Conservation (phyloP, 2,113 vertebrate species). For the Indri indri region DNA sequence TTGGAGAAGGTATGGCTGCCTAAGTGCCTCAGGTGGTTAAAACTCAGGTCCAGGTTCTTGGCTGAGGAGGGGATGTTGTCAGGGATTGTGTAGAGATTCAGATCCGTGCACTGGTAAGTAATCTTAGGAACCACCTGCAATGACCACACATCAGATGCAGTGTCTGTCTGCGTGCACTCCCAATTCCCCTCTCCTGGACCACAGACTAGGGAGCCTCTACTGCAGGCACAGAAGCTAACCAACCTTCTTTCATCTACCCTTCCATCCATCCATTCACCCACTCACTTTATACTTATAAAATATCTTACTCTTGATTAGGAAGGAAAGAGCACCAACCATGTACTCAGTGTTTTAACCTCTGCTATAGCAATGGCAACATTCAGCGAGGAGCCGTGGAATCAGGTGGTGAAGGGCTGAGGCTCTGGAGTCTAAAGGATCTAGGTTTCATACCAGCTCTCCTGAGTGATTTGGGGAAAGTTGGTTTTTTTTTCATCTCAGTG, state of each 20-base stretch:
- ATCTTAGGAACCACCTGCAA: constrained; percentile 81
- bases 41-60: constrained; percentile 85
- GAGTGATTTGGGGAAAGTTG: neutral
- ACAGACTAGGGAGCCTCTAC: neutral
- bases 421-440: neutral
- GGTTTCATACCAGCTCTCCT: neutral
- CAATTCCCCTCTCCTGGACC: neutral
- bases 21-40: constrained; percentile 80
- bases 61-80: constrained; percentile 76
- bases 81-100: constrained; percentile 76
- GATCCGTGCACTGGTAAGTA: constrained; percentile 79
- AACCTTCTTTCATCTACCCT: neutral
- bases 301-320: neutral
- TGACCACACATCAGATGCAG: constrained; percentile 41
- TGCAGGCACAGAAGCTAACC: neutral
- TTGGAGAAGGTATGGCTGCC: constrained; percentile 77
- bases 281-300: neutral
- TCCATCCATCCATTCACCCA: neutral
- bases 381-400: neutral
- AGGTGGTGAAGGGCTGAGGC: neutral
- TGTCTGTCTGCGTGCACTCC: neutral
- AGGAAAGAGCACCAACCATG: neutral
- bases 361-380: neutral
- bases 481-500: neutral
- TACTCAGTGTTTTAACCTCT: neutral